Conservation (phyloP, 2,797 vertebrate species). For the Craterocephalus amniculus region DNA sequence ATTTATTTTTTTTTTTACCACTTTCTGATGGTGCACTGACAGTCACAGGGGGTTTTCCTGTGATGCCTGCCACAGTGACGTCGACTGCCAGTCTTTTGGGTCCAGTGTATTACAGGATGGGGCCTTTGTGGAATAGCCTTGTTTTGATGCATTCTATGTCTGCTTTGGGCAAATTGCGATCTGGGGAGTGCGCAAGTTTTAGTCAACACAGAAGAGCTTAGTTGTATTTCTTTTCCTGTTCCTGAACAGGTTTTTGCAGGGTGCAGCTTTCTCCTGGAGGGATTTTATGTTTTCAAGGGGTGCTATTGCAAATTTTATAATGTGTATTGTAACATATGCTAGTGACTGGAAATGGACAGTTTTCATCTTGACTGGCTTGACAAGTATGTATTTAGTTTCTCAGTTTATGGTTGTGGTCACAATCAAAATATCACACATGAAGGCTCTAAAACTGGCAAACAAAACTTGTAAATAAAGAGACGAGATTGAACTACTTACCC, state of each 20-base stretch:
- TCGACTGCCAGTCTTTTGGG: neutral
- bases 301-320: neutral
- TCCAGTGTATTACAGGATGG: neutral
- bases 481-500: neutral
- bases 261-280: neutral
- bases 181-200: neutral
- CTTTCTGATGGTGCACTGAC: neutral
- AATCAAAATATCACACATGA: neutral
- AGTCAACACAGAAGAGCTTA: neutral
- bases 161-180: neutral
- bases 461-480: too few species aligned
- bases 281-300: neutral
- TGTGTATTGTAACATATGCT: neutral
- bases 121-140: neutral
- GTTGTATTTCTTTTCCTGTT: neutral
- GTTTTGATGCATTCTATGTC: neutral
- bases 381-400: neutral
- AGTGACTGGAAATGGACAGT: neutral
- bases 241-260: neutral
- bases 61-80: too few species aligned
- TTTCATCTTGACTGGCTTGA: neutral
- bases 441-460: neutral
- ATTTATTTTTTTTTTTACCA: neutral
- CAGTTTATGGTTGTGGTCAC: neutral
- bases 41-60: neutral